Conservation (phyloP, 2,888 invertebrate species). For the Torymus aiolomorphi region DNA sequence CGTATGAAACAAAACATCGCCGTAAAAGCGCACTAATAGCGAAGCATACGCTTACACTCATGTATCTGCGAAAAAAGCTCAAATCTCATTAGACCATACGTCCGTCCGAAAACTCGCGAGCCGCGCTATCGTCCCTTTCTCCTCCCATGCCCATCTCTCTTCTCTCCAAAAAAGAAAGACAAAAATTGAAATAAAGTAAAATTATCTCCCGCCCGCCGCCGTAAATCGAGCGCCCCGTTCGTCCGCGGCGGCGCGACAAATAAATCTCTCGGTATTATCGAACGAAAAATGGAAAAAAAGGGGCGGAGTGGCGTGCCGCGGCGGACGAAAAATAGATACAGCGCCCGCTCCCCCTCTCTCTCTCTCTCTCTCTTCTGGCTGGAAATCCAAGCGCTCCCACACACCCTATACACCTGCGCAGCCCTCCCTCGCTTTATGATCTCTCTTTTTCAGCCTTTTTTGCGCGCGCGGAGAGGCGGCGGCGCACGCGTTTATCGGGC, state of each 20-base stretch:
- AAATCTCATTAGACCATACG: conserved; percentile 8
- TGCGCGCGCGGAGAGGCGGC: not conserved
- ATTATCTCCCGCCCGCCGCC: conserved; percentile 30
- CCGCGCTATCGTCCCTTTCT: not conserved
- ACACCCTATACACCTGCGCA: conserved; percentile 15
- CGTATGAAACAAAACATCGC: no score
- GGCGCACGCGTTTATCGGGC: conserved; percentile 40
- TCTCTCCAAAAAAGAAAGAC: not conserved
- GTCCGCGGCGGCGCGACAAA: conserved; percentile 25
- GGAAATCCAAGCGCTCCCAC: conserved; percentile 44
- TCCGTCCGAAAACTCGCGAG: no score
- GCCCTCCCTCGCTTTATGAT: conserved; percentile 32
- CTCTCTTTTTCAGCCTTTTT: conserved; percentile 10
- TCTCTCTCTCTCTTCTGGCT: no score
- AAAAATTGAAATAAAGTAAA: conserved; percentile 48
- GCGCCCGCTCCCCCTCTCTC: no score
- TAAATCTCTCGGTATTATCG: conserved; percentile 55
- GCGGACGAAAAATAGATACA: conserved; percentile 18
- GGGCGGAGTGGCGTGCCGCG: not conserved
- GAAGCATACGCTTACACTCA: no score
- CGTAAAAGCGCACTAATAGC: no score
- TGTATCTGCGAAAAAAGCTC: not conserved
- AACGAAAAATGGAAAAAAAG: conserved; percentile 48
- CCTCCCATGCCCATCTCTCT: not conserved
- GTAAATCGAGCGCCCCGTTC: conserved; percentile 44